phyloP scores from a whole-genome alignment of 2,113 vertebrate species.

The Tychaedon coryphoeus region DNA sequence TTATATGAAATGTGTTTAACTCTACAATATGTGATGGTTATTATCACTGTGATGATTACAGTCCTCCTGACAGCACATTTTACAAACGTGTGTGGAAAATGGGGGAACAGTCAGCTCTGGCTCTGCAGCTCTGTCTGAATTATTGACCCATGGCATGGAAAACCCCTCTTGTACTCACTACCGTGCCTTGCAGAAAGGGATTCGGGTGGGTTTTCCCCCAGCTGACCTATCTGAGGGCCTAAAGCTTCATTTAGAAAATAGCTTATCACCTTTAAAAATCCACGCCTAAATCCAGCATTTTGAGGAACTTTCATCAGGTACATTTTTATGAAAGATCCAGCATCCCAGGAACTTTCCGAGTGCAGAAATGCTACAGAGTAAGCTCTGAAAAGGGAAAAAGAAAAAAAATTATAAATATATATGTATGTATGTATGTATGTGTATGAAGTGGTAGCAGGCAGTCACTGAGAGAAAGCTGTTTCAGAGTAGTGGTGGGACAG shows the following conservation, averaged over 20 bases:
- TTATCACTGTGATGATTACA: neutral
- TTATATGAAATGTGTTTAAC: neutral
- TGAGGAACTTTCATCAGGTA: neutral
- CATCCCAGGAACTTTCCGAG: neutral
- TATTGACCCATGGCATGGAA: neutral
- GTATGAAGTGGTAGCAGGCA: neutral
- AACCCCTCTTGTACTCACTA: neutral
- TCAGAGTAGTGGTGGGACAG: neutral
- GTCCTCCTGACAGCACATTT: neutral
- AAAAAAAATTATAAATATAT: too few relatives aligned
- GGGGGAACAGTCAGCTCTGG: neutral
- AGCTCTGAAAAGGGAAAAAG: neutral
- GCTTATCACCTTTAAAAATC: neutral
- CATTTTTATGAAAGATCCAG: neutral
- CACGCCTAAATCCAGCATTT: neutral
- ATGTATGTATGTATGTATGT: too few relatives aligned
- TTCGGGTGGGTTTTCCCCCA: neutral
- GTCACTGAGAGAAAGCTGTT: neutral
- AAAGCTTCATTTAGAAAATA: neutral
- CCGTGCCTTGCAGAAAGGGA: neutral
- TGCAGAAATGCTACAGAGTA: neutral
- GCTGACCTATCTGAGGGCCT: neutral
- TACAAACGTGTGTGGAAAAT: neutral
- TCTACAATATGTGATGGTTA: neutral
- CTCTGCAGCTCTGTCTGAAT: neutral